Evolutionary conservation across 2,113 vertebrate species (phyloP), one percentile per base, ranked within the genome.

Genomic region (Alces alces): DNA sequence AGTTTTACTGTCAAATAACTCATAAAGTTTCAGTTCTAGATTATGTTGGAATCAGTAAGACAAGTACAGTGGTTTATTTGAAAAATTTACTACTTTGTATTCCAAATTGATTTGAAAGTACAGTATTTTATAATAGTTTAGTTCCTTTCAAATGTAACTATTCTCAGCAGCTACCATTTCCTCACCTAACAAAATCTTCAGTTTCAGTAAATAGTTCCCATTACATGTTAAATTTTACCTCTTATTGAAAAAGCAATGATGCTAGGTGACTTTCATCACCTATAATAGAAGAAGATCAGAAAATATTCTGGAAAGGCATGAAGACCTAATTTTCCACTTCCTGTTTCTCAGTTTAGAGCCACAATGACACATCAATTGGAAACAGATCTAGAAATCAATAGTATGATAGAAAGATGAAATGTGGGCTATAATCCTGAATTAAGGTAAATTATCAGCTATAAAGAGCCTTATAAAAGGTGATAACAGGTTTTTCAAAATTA

Each of bases 151-250:
- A 93, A 92, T 52, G 57, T 88, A 66, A 95, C 89, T 89, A 55
- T 95, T 93, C 55, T 95, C 92, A 89, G 57, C 52, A 85, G 50
- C 43, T 78, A 79, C 58, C 78, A 52, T 43, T 95, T 94, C 58
- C 86, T 64, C 95, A 73, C 94, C 95, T 86, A 91, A 85, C 60
- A 84, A 93, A 58, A 58, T 45, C 86, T 96, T 89, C 64, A 80
- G 52, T 89, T 95, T 91, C 95, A 97, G 95, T 89, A 95, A 97
- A 96, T 43, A 87, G 70, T 97, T 97, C n/a, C 93, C 86, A 89
- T 94, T 97, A 79, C 47, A 93, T 3, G 9, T 66, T 97, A 96
- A 89, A 95, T 93, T 79, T 93, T 86, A 83, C 96, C 93, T 93
- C 91, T 91, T 57, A 96, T 96, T 84, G 83, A 80, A 95, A 97